Evolutionary conservation across 1,140 invertebrate species (phyloP), one percentile per base, ranked within the genome.

Genomic region (Drosophila parvula): DNA sequence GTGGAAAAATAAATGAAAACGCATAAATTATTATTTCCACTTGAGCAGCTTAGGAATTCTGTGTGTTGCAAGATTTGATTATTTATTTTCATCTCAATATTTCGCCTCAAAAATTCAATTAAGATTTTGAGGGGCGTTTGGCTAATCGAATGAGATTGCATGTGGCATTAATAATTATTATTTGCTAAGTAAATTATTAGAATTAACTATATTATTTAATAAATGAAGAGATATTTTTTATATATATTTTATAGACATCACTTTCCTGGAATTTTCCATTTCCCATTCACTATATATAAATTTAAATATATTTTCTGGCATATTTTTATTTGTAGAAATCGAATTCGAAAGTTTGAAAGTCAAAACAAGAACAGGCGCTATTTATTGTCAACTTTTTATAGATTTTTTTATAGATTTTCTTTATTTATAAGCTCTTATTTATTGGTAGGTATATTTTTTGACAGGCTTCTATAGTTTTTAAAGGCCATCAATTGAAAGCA

Each of bases 51-150:
- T 14, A 7, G 18, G 47, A 53, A 67, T 41, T 58, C 14, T 36
- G 27, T 41, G 34, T 71, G 65, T 71, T 58, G 68, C 43, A 71
- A 50, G 59, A 70, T 70, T 71, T 48, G 64, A 57, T 56, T 58
- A 57, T 53, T 51, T 50, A 50, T 50, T 57, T 67, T 57, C 40
- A 34, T 14, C 22, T 32, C 14, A 67, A 68, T 70, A 36, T 64
- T 38, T 48, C 1, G 8, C 2, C 1, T 5, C 9, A 11, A 5
- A 32, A 40, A 18, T 40, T 65, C 16, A 38, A 38, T 45, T 45
- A 63, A 38, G 50, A 34, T 38, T 63, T 22, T 16, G 5, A 34
- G 34, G 34, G 59, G 34, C 5, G 60, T 28, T n/a, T 16, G 18
- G 22, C 41, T 22, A 30, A 62, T 36, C 8, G 16, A 36, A 6